Base-by-base conservation (phyloP, 2,888 invertebrate species). In the Cynaeus angustus region DNA sequence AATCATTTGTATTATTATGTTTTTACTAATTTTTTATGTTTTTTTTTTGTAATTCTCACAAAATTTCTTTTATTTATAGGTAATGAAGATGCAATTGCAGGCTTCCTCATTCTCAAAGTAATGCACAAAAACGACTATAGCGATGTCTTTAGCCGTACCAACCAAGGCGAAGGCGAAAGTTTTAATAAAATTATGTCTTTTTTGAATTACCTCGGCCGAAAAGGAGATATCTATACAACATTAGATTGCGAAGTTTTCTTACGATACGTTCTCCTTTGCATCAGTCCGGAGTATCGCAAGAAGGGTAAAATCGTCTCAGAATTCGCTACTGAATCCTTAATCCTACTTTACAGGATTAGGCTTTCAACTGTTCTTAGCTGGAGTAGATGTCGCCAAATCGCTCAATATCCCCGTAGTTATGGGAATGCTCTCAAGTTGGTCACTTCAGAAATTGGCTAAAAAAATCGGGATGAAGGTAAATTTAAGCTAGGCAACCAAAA, bases 181-280 rank as follows among this genome's bases (percentile, higher is more conserved):
- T 80, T 81, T 61, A 74, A 78, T 58, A 83, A 81, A 70, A 79
- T 81, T 26, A 69, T 66, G 3, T 70, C 71, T 4, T 81, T 84
- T 48, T 72, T 77, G 14, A 79, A 79, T 37, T 76, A 79, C 46
- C 55, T 85, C 3, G 81, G 78, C 53, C 72, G 84, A 45, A 83
- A 82, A 75, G 77, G 80, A 1, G 82, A 85, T 65, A 73, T 85
- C 61, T 84, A 78, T 66, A 78, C 78, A 8, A 70, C 73, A 12
- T 82, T 78, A 59, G 72, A 83, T 4, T 83, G 83, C 64, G 82
- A 84, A 3, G 69, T 70, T 4, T 83, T 79, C 68, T 70, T 85
- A n/a, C 74, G 80, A 41, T 83, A 78, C 69, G 81, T 81, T 59
- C 62, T 81, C 13, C 55, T 85, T 1, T 84, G 83, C 61, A 74